Evolutionary conservation across 2,888 invertebrate species (phyloP).

Genomic region (Clistopyga incitator): DNA sequence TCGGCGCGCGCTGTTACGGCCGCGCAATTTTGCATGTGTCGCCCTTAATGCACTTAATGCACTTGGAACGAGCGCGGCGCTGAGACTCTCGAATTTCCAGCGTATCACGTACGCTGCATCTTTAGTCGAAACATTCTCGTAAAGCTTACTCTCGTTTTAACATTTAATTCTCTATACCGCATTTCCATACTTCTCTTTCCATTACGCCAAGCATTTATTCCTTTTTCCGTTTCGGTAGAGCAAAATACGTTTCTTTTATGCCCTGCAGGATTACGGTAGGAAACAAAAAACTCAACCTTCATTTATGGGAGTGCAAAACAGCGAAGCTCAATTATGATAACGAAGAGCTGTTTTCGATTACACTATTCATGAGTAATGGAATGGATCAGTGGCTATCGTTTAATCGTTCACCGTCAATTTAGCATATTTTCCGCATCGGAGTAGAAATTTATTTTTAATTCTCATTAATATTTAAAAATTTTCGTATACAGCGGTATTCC

Average conservation of each 20-base stretch:
- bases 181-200: background rate
- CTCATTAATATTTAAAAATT: no score
- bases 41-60: slow-evolving; percentile 61
- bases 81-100: slow-evolving; percentile 44
- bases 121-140: background rate
- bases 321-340: no score
- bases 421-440: no score
- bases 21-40: slow-evolving; percentile 51
- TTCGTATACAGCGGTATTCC: no score
- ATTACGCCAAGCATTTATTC: background rate
- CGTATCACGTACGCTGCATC: slow-evolving; percentile 14
- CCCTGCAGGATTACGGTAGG: no score
- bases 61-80: slow-evolving; percentile 58
- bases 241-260: background rate
- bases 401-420: no score
- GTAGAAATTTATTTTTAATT: no score
- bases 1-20: slow-evolving; percentile 50
- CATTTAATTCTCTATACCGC: background rate
- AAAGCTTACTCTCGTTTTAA: slow-evolving; percentile 8
- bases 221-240: background rate
- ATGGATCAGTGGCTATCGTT: no score
- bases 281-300: no score
- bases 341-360: no score
- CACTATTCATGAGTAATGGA: background rate
- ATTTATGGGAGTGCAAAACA: no score